These are phyloP conservation scores for Euura saliciscinereae DNA, from an alignment of 1,140 invertebrate species.

Conservation along the genomic window DNA sequence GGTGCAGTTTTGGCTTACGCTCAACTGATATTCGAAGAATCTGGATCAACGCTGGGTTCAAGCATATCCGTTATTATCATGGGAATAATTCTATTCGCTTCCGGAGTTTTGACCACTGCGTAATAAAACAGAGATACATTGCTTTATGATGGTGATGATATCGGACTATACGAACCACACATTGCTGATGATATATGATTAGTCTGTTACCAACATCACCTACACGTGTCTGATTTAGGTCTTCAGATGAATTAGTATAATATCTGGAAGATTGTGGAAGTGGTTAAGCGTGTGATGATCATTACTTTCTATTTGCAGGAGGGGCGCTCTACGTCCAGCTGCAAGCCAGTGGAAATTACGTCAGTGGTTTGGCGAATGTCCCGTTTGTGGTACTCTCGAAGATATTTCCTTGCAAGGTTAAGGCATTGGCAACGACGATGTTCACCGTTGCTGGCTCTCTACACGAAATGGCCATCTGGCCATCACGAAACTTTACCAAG, in stretches of 20 bases:
- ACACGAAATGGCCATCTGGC: not conserved
- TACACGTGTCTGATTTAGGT: too few species aligned
- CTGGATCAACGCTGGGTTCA: fast-evolving
- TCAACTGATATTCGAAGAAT: not conserved
- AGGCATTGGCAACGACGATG: slow-evolving; percentile 1
- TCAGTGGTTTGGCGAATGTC: not conserved
- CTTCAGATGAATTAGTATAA: too few species aligned
- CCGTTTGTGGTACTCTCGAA: not conserved
- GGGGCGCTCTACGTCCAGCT: slow-evolving; percentile 48
- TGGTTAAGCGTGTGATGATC: too few species aligned
- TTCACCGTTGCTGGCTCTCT: not conserved
- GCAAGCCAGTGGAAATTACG: not conserved
- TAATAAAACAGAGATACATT: too few species aligned
- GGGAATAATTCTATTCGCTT: not conserved
- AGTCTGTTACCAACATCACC: too few species aligned
- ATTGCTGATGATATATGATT: too few species aligned
- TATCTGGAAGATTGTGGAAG: too few species aligned
- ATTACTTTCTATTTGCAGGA: slow-evolving; percentile 43
- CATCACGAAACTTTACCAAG: slow-evolving; percentile 1
- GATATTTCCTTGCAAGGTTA: slow-evolving; percentile 11
- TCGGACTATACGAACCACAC: too few species aligned
- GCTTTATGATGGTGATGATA: too few species aligned
- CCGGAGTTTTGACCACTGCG: not conserved
- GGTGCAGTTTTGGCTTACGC: not conserved
- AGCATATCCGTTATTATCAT: not conserved